Conservation (phyloP, 92 coral and sea anemone genomes). For the Zoanthus gigantus region DNA sequence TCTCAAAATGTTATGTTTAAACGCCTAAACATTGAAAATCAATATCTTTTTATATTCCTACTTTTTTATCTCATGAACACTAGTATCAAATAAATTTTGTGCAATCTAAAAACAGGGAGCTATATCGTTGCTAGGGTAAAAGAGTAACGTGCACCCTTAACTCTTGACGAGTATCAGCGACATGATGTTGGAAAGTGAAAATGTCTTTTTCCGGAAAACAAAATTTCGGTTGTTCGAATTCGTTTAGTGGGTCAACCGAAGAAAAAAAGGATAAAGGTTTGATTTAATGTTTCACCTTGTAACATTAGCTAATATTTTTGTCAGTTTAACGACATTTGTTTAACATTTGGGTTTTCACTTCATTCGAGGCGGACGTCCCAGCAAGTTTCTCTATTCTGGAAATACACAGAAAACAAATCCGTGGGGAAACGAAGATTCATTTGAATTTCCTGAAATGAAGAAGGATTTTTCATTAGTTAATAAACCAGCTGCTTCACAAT, state of each 20-base stretch:
- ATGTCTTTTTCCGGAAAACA: constrained; percentile 71
- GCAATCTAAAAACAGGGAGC: neutral
- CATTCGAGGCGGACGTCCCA: constrained; percentile 73
- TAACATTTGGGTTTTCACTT: neutral
- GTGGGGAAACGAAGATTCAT: constrained; percentile 64
- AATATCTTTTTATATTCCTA: too few relatives aligned
- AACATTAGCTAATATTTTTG: neutral
- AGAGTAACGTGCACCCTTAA: constrained; percentile 19
- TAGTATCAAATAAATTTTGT: too few relatives aligned
- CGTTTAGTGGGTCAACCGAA: constrained; percentile 55
- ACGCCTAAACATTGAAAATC: too few relatives aligned
- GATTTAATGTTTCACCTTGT: neutral
- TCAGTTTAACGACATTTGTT: neutral
- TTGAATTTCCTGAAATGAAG: constrained; percentile 39
- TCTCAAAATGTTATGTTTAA: too few relatives aligned
- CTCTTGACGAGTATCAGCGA: neutral
- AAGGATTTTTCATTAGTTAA: constrained; percentile 36
- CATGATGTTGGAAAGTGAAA: constrained; percentile 43
- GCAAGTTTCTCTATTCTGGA: constrained; percentile 78
- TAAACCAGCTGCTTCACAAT: constrained; percentile 62
- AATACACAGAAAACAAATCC: constrained; percentile 68
- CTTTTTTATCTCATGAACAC: too few relatives aligned
- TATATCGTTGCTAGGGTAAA: neutral
- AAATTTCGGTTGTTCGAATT: constrained; percentile 56
- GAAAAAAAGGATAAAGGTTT: constrained; percentile 43